Base-by-base conservation (phyloP, 2,113 vertebrate genomes). In the Saguinus imperator region DNA sequence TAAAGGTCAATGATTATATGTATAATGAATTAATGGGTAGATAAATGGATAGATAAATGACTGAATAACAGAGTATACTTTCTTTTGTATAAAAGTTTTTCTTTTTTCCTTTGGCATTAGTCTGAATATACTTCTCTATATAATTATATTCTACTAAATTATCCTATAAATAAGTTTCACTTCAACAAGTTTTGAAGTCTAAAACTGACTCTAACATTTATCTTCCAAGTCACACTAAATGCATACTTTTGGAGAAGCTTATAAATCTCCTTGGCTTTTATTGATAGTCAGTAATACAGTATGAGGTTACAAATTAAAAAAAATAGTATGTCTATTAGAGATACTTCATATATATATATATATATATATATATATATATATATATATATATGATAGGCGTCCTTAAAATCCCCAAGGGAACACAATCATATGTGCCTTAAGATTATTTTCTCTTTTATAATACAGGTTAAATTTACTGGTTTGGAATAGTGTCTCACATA, bases 91-190 rank as follows among this genome's bases (percentile, higher is more conserved):
- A 43, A 43, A 43, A 70, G 40, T 52, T 48, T 48, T 12, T 79
- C 21, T 83, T n/a, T 94, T 95, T 89, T 64, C n/a, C 48, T 70
- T 86, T 92, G 32, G 32, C 21, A 76, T 82, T 81, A 94, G n/a
- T 8, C 16, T 95, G 85, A 89, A 83, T 35, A 29, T 50, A 89
- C 76, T 76, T 89, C 10, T 57, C 13, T 95, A 20, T 27, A 25
- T 9, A 89, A 72, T 14, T 57, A 57, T 64, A 88, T 75, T 81
- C 2, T 48, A 92, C 70, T 70, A 93, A 84, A 79, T 57, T 1
- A 91, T 77, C 35, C 23, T n/a, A 77, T 81, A 10, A 58, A 58
- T 85, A 80, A 76, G 11, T 89, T 87, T 89, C 37, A 95, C 43
- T 50, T 94, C 58, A 83, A 13, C 43, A 23, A 72, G 79, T 92